A percentile compares a stretch with the other conserved stretches of the same genome.
Evolutionary conservation across 2,888 invertebrate genomes (phyloP).

Genomic region (Drosophila nr. fundita): DNA sequence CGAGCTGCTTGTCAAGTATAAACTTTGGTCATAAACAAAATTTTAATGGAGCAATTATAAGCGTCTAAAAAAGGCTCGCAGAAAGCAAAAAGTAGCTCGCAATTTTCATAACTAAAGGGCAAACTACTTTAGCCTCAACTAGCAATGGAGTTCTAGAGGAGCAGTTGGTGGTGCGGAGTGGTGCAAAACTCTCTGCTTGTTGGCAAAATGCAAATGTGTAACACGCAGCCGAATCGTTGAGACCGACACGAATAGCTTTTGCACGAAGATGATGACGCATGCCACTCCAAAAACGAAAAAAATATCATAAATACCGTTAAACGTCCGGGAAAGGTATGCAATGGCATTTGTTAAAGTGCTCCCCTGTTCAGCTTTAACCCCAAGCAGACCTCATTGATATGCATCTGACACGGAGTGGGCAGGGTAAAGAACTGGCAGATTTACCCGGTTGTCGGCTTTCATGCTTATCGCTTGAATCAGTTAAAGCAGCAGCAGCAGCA

Average conservation of each 20-base stretch:
- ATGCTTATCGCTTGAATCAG: conserved; percentile 72
- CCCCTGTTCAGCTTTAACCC: conserved; percentile 7
- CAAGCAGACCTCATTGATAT: conserved; percentile 61
- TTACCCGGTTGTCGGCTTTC: conserved; percentile 57
- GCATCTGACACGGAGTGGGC: conserved; percentile 31
- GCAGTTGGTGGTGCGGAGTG: not conserved
- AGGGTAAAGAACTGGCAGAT: conserved; percentile 21
- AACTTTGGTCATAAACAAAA: conserved; percentile 75
- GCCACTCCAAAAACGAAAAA: conserved; percentile 41
- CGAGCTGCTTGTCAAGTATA: conserved; percentile 67
- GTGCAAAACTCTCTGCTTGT: conserved; percentile 1
- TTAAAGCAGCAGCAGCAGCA: conserved; percentile 22
- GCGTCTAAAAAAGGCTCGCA: conserved; percentile 68
- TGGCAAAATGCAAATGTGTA: conserved; percentile 74
- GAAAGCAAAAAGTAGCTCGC: conserved; percentile 41
- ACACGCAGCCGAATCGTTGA: conserved; percentile 55
- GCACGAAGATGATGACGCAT: conserved; percentile 69
- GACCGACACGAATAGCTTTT: conserved; percentile 47
- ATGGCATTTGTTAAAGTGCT: conserved; percentile 38
- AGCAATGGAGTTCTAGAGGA: not conserved
- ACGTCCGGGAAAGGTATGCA: conserved; percentile 45
- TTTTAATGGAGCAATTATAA: conserved; percentile 80
- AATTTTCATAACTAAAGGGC: conserved; percentile 64
- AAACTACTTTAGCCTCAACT: conserved; percentile 66
- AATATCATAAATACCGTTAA: conserved; percentile 41